phyloP scores from a whole-genome alignment of 2,888 invertebrate species.

The Drosophila setosimentum region DNA sequence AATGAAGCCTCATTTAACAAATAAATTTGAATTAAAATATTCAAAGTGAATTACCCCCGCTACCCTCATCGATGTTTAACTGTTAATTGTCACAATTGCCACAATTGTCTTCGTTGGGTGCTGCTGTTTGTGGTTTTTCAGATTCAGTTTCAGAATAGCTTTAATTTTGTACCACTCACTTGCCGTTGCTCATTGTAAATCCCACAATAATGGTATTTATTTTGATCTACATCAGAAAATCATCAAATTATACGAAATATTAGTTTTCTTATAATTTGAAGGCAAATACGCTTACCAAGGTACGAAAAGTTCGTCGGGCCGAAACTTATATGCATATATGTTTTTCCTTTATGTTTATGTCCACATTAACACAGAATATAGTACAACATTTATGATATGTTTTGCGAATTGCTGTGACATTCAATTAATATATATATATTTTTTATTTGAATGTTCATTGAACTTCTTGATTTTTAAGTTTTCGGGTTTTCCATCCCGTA shows the following conservation, averaged over 20 bases:
- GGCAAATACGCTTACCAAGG: constrained; percentile 19
- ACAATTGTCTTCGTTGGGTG: constrained; percentile 36
- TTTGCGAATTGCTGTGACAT: constrained; percentile 85
- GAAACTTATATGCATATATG: constrained; percentile 9
- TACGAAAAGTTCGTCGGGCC: constrained; percentile 9
- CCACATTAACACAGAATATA: constrained; percentile 81
- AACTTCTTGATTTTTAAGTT: constrained; percentile 37
- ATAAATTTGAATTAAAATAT: constrained; percentile 43
- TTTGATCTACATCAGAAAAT: neutral
- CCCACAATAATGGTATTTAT: neutral
- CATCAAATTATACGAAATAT: neutral
- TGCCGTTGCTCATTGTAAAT: neutral
- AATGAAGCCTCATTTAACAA: constrained; percentile 32
- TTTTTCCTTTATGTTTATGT: constrained; percentile 17
- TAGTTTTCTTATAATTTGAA: neutral
- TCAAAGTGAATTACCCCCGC: constrained; percentile 26
- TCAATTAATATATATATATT: constrained; percentile 55
- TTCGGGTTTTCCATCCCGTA: constrained; percentile 16
- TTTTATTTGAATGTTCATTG: constrained; percentile 60
- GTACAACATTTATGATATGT: constrained; percentile 86
- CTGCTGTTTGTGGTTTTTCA: constrained; percentile 20
- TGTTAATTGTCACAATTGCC: constrained; percentile 47
- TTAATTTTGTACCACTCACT: constrained; percentile 10
- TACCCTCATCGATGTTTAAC: constrained; percentile 6
- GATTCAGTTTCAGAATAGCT: constrained; percentile 6